Evolutionary conservation across 2,113 vertebrate species (phyloP), one percentile per base, ranked within the genome.

Genomic region (Lutjanus erythropterus): DNA sequence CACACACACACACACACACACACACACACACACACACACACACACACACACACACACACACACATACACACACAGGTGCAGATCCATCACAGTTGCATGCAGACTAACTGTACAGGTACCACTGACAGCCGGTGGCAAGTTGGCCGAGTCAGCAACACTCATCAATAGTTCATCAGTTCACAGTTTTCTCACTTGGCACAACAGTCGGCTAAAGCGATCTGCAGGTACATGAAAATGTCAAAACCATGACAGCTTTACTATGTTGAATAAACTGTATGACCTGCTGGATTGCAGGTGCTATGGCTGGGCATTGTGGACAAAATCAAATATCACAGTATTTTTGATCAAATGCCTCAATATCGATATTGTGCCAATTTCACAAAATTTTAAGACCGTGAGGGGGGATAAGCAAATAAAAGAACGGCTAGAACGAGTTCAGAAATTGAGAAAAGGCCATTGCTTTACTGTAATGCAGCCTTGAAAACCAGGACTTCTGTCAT

Each of bases 1-100:
- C 49, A 71, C 67, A 55, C 18, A 55, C 37, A 44, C 68, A 59
- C 53, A 46, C 41, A 46, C 53, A 46, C 49, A 69, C 46, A 52
- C 64, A 35, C 18, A 21, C 44, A 44, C 23, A 12, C 49, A 19
- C 14, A 46, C 25, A 65, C 16, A 46, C 44, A 66, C 46, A n/a
- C 46, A 50, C 21, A n/a, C 21, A 23, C 46, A 52, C 64, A 35
- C 18, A 21, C 44, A 44, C 23, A 12, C 49, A 19, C 14, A 46
- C 25, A 65, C 16, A 46, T 29, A 66, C 46, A n/a, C 46, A 50
- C 21, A n/a, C 21, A 23, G 4, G 12, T 15, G 3, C 19, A 47
- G 44, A 42, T 42, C 15, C 19, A 47, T 47, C 18, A 42, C 33
- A 71, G 47, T 50, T 21, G 3, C 47, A 50, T 49, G 19, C 21